These are phyloP conservation scores for Sminthopsis crassicaudata DNA, from an alignment of 2,113 vertebrate species.

Conservation along the genomic window DNA sequence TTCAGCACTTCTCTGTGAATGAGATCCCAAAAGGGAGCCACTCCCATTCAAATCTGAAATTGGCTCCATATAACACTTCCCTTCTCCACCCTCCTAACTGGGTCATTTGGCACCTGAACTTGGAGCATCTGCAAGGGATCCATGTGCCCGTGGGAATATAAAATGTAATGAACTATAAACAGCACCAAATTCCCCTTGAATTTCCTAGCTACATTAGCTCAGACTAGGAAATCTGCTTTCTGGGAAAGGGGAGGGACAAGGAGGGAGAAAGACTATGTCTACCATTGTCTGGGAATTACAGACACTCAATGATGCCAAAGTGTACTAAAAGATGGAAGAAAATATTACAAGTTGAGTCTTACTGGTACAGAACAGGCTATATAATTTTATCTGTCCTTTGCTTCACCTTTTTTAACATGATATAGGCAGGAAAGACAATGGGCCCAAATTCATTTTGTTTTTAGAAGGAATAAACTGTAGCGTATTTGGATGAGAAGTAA, in stretches of 20 bases:
- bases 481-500: background rate
- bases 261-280: background rate
- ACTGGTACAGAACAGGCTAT: background rate
- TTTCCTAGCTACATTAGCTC: background rate
- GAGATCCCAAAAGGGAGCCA: background rate
- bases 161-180: constrained; percentile 9
- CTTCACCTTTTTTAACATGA: constrained; percentile 26
- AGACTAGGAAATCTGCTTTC: constrained; percentile 2
- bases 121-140: background rate
- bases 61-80: background rate
- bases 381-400: background rate
- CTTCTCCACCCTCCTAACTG: background rate
- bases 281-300: constrained; percentile 1
- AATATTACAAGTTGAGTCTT: background rate
- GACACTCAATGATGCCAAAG: background rate
- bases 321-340: background rate
- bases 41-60: background rate
- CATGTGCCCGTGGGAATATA: background rate
- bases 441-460: background rate
- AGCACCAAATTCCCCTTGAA: background rate
- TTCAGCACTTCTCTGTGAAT: background rate
- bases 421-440: background rate
- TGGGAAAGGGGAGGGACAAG: background rate
- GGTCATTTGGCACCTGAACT: constrained; percentile 9
- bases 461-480: background rate